Percentiles rank a stretch among this genome's conserved stretches.
Conservation (phyloP, 2,797 vertebrate species). For the Alauda arvensis region DNA sequence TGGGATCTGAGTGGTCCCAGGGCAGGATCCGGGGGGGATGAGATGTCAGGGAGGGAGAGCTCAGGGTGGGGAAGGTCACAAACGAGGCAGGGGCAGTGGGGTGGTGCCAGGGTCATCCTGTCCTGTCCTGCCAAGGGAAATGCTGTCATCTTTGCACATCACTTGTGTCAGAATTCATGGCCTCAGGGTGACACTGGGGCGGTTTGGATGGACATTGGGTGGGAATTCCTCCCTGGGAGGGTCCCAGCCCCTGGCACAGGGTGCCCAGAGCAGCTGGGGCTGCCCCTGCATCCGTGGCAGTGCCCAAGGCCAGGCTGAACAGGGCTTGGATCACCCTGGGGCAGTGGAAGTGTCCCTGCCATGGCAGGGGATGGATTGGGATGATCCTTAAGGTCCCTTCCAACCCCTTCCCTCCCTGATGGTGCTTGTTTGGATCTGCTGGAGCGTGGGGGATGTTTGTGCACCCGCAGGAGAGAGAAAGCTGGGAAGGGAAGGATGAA, state of each 20-base stretch:
- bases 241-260: not conserved
- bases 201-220: not conserved
- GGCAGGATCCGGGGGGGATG: not conserved
- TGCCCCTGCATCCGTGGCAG: not conserved
- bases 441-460: not conserved
- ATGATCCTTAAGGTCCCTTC: not conserved
- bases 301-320: not conserved
- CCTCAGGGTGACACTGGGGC: not conserved
- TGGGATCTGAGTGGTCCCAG: not conserved
- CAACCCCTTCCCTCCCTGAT: not conserved
- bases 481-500: not conserved
- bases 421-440: not conserved
- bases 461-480: not conserved
- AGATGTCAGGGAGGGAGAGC: rapidly evolving
- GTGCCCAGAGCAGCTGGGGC: not conserved
- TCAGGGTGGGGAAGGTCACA: rapidly evolving
- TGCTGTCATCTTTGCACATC: rapidly evolving
- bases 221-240: rapidly evolving
- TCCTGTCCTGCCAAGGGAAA: not conserved
- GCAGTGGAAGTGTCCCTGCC: rapidly evolving
- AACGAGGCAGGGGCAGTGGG: rapidly evolving
- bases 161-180: too few relatives aligned
- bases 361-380: not conserved
- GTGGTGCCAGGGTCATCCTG: rapidly evolving
- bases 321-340: not conserved